Percentiles rank a stretch among this genome's conserved stretches.
These are phyloP conservation scores for Melitaea athalia DNA, from an alignment of 2,888 invertebrate genomes.

Conservation along the genomic window DNA sequence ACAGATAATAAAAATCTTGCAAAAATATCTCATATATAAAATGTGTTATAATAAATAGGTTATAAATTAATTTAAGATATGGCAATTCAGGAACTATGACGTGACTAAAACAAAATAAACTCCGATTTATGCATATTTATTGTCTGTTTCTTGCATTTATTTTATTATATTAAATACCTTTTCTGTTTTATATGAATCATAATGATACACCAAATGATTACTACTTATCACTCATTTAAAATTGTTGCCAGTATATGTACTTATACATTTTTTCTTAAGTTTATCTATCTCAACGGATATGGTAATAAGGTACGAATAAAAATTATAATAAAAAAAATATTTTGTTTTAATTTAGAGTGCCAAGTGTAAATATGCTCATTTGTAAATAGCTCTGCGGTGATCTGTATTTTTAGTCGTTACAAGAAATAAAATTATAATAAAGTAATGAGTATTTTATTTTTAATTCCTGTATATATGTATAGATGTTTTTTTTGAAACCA, in stretches of 20 bases:
- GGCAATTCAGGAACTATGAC: neutral
- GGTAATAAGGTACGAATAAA: too few species aligned
- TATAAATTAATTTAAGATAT: neutral
- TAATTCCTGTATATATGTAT: neutral
- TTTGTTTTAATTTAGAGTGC: slow-evolving; percentile 20
- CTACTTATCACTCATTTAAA: neutral
- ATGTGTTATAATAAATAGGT: too few species aligned
- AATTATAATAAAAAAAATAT: neutral
- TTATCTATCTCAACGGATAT: neutral
- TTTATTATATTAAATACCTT: neutral
- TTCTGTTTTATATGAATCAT: neutral
- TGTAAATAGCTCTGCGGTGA: slow-evolving; percentile 39
- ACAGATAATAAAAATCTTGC: neutral
- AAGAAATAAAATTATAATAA: slow-evolving; percentile 33
- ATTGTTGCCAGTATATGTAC: slow-evolving; percentile 3
- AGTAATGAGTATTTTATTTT: slow-evolving; percentile 20
- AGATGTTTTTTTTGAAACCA: too few species aligned
- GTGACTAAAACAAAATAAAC: neutral
- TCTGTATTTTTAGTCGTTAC: slow-evolving; percentile 38
- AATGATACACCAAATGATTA: neutral
- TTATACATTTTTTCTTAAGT: neutral
- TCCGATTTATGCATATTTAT: neutral
- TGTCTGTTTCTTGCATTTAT: neutral
- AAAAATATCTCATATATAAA: too few species aligned
- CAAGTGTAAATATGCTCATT: slow-evolving; percentile 38